These are phyloP conservation scores for Caenorhabditis becei DNA, from an alignment of 2,888 invertebrate species.

Conservation along the genomic window DNA sequence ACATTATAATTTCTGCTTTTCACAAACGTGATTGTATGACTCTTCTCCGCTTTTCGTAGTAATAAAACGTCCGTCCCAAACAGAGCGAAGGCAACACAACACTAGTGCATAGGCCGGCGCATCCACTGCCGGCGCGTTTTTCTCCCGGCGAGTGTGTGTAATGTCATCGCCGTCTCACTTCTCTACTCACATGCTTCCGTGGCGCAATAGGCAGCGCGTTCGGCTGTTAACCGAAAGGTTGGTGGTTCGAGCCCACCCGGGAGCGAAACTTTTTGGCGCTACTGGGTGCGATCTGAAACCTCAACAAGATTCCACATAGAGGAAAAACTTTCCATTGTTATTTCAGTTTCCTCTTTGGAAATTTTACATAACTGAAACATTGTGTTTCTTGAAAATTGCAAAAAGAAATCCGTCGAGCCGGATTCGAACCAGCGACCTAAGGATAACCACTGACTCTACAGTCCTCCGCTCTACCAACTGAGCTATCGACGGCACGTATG, in stretches of 20 bases:
- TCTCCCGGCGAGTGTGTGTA: neutral
- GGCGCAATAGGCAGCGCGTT: constrained; percentile 87
- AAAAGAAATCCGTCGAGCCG: constrained; percentile 69
- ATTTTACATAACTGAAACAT: too few species aligned
- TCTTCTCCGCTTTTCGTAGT: too few species aligned
- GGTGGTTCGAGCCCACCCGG: constrained; percentile 90
- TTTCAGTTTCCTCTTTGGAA: too few species aligned
- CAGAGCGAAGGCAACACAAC: too few species aligned
- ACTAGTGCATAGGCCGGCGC: neutral
- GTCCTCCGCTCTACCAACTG: constrained; percentile 74
- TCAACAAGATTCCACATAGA: too few species aligned
- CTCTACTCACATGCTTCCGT: constrained; percentile 35
- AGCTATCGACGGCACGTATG: constrained; percentile 66
- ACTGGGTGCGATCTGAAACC: too few species aligned
- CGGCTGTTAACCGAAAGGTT: constrained; percentile 99
- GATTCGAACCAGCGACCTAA: constrained; percentile 75
- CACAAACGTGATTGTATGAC: too few species aligned
- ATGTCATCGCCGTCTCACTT: neutral
- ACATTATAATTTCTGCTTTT: too few species aligned
- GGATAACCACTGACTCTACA: constrained; percentile 69
- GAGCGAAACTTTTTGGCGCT: constrained; percentile 63
- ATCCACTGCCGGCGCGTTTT: neutral
- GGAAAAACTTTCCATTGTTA: too few species aligned
- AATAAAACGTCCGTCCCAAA: too few species aligned
- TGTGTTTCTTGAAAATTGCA: too few species aligned